Conservation (phyloP, 2,113 vertebrate species). For the Gallinago undulata region DNA sequence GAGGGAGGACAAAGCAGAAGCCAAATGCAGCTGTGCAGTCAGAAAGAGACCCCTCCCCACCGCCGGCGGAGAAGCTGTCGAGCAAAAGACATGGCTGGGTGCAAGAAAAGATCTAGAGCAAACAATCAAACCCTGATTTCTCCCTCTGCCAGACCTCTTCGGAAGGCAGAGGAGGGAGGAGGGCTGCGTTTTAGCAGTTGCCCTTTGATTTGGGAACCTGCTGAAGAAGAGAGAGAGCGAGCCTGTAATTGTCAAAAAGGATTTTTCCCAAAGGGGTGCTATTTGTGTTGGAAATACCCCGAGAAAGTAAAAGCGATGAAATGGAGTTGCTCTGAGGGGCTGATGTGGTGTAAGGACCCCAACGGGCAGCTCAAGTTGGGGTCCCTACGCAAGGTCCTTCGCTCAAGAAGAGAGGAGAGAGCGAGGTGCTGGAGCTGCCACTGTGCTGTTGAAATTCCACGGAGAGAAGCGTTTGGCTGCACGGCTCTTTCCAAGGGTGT, state of each 20-base stretch:
- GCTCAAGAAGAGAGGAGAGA: neutral
- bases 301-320: neutral
- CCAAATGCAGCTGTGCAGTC: neutral
- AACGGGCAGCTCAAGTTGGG: neutral
- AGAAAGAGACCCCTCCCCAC: neutral
- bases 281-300: neutral
- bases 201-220: neutral
- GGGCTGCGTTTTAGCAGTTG: neutral
- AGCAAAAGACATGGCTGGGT: neutral
- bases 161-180: neutral
- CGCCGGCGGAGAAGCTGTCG: fast-evolving
- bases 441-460: neutral
- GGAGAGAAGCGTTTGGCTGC: neutral
- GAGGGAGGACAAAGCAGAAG: neutral
- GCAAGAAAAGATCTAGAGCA: neutral
- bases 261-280: neutral
- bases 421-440: neutral
- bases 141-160: neutral
- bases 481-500: neutral
- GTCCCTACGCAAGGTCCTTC: too few species aligned
- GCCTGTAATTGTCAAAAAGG: neutral
- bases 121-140: neutral
- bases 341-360: neutral
- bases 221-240: neutral
- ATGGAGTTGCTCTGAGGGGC: neutral